These are phyloP conservation scores for Aphelenchoides fujianensis DNA, from an alignment of 1,140 invertebrate species.

Conservation along the genomic window DNA sequence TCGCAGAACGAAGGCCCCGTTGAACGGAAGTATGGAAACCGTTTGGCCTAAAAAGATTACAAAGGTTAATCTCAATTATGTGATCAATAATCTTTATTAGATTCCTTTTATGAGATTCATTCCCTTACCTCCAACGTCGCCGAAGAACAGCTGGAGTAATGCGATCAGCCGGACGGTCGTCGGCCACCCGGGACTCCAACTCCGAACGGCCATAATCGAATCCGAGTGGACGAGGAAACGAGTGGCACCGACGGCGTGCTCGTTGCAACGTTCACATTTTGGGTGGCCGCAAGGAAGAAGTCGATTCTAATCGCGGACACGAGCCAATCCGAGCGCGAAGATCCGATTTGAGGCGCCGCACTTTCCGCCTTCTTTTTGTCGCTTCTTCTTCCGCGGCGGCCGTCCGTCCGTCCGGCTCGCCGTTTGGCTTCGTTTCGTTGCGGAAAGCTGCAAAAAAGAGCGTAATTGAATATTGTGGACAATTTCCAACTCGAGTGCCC, in stretches of 20 bases:
- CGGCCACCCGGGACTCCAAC: background rate
- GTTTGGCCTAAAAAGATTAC: background rate
- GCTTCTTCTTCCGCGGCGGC: background rate
- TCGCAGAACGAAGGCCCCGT: conserved; percentile 16
- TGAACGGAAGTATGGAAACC: background rate
- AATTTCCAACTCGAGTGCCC: too few species aligned
- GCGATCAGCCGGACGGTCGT: background rate
- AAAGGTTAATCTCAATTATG: background rate
- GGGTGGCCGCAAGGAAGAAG: background rate
- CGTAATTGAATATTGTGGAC: too few species aligned
- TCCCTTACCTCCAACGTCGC: background rate
- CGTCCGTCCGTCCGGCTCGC: background rate
- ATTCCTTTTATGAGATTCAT: background rate
- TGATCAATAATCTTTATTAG: background rate
- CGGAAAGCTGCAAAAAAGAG: too few species aligned
- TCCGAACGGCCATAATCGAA: background rate
- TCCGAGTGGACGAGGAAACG: background rate
- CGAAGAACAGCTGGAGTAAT: conserved; percentile 4
- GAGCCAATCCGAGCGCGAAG: background rate
- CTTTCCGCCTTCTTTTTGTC: background rate
- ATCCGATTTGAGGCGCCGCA: background rate
- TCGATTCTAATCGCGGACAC: background rate
- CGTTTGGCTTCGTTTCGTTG: too few species aligned
- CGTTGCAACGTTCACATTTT: background rate
- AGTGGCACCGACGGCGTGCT: background rate